Evolutionary conservation across 2,113 vertebrate genomes (phyloP).

Genomic region (Centropristis striata): DNA sequence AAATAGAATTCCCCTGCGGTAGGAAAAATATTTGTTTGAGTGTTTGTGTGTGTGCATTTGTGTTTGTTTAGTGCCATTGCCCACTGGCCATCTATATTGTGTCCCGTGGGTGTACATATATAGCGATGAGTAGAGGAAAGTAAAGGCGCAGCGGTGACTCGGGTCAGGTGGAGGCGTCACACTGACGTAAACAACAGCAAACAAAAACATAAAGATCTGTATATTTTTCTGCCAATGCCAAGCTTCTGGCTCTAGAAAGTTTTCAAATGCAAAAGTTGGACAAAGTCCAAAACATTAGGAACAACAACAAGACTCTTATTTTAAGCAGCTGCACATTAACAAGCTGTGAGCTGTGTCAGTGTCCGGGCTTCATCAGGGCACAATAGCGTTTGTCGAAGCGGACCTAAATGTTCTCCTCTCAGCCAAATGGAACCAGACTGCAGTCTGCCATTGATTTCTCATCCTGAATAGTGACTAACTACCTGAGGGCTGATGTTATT

Average conservation of each 20-base stretch:
- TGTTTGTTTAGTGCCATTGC: constrained; percentile 12
- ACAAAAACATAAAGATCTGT: not conserved
- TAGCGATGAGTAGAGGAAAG: constrained; percentile 1
- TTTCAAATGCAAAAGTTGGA: constrained; percentile 2
- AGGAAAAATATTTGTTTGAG: constrained; percentile 47
- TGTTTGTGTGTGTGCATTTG: constrained; percentile 1
- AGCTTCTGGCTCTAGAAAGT: not conserved
- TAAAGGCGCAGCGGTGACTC: constrained; percentile 10
- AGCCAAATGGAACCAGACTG: constrained; percentile 53
- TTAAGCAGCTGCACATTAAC: constrained; percentile 32
- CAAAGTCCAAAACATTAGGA: not conserved
- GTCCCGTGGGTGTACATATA: constrained; percentile 11
- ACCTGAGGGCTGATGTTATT: constrained; percentile 63
- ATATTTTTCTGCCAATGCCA: not conserved
- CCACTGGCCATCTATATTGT: constrained; percentile 8
- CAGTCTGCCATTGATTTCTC: constrained; percentile 73
- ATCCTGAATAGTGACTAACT: constrained; percentile 58
- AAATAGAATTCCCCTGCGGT: constrained; percentile 36
- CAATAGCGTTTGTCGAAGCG: constrained; percentile 12
- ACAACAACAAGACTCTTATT: constrained; percentile 14
- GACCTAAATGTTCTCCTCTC: constrained; percentile 45
- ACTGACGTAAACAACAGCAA: not conserved
- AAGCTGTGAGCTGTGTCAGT: constrained; percentile 27
- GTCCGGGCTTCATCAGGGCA: constrained; percentile 11
- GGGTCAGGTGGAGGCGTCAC: not conserved